phyloP scores from a whole-genome alignment of 2,113 vertebrate genomes.

The Rhinolophus ferrumequinum region DNA sequence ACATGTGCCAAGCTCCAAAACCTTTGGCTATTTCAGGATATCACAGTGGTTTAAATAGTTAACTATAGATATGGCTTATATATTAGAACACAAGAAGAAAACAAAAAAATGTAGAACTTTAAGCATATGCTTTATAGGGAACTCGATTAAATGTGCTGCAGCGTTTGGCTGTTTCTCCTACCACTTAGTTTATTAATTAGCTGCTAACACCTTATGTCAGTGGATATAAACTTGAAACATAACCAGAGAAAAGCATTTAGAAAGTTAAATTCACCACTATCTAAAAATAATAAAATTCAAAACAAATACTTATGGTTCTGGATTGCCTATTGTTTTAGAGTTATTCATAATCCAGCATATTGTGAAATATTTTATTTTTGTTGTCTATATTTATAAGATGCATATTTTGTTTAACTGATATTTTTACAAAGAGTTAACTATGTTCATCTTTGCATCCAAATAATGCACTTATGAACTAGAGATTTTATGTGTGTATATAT shows the following conservation, averaged over 20 bases:
- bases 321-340: background rate
- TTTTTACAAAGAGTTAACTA: background rate
- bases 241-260: conserved; percentile 33
- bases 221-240: conserved; percentile 41
- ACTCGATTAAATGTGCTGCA: background rate
- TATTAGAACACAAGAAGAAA: background rate
- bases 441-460: conserved; percentile 49
- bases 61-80: background rate
- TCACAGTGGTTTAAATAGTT: background rate
- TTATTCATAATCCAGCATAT: conserved; percentile 23
- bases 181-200: conserved; percentile 3
- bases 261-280: conserved; percentile 28
- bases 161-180: background rate
- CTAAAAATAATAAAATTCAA: conserved; percentile 55
- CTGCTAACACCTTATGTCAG: background rate
- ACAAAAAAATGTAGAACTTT: background rate
- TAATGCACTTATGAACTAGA: background rate
- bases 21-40: background rate
- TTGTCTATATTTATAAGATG: background rate
- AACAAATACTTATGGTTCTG: conserved; percentile 33
- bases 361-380: conserved; percentile 43
- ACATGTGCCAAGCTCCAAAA: background rate
- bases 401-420: background rate
- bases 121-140: background rate
- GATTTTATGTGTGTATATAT: background rate